Evolutionary conservation across 2,113 vertebrate genomes (phyloP).

Genomic region (Mastomys coucha): DNA sequence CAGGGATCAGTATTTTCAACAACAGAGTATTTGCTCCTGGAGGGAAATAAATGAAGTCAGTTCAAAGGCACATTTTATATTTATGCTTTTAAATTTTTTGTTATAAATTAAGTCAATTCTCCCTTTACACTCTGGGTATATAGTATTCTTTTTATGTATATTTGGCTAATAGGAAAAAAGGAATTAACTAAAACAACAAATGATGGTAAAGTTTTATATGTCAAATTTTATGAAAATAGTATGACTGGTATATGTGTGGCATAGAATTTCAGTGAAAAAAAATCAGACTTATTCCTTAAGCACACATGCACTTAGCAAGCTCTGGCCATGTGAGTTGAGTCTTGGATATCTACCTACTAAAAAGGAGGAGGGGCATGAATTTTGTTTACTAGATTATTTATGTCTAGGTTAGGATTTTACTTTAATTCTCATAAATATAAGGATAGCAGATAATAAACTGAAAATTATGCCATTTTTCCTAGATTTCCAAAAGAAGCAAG

Average conservation of each 20-base stretch:
- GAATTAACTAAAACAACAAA: neutral
- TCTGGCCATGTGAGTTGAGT: neutral
- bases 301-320: neutral
- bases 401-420: neutral
- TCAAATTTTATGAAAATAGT: neutral
- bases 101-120: neutral
- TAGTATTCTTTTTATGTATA: neutral
- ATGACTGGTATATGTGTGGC: neutral
- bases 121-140: neutral
- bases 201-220: neutral
- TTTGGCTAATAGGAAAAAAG: neutral
- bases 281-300: neutral
- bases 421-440: conserved; percentile 2
- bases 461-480: neutral
- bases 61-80: conserved; percentile 20
- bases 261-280: neutral
- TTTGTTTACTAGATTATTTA: neutral
- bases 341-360: neutral
- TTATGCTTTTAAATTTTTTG: neutral
- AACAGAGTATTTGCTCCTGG: neutral
- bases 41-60: neutral
- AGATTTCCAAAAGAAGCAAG: conserved; percentile 20
- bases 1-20: neutral
- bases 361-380: accelerated
- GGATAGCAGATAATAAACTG: neutral